Percentiles rank a stretch among this genome's conserved stretches.
phyloP scores from a whole-genome alignment of 2,888 invertebrate genomes.

The Eupithecia centaureata region DNA sequence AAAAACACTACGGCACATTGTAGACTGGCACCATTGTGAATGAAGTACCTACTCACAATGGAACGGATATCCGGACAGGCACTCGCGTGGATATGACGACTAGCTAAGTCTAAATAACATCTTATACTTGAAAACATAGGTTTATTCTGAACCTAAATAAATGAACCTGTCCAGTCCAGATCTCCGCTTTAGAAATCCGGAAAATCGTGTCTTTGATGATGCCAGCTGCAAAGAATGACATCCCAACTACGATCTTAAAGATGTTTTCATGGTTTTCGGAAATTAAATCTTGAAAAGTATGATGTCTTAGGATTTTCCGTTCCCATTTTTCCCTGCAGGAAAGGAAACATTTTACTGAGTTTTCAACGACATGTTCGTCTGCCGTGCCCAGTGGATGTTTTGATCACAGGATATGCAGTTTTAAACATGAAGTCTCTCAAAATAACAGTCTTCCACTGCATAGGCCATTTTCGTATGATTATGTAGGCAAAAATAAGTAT shows the following conservation, averaged over 20 bases:
- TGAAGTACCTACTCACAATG: conserved; percentile 30
- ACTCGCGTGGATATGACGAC: conserved; percentile 12
- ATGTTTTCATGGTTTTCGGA: background rate
- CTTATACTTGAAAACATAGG: background rate
- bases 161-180: too few relatives aligned
- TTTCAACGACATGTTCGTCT: background rate
- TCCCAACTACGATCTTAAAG: background rate
- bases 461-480: background rate
- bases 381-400: background rate
- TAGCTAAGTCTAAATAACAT: background rate
- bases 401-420: background rate
- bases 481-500: background rate
- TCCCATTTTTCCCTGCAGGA: too few relatives aligned
- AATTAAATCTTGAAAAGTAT: background rate
- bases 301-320: too few relatives aligned
- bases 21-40: conserved; percentile 26
- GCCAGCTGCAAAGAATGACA: background rate
- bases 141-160: too few relatives aligned
- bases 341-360: background rate
- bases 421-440: background rate
- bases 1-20: conserved; percentile 5
- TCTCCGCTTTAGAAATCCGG: background rate
- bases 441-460: background rate
- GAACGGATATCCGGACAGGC: conserved; percentile 35
- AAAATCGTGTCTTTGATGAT: background rate